Base-by-base conservation (phyloP, 2,797 vertebrate genomes). In the Lacerta bilineata region DNA sequence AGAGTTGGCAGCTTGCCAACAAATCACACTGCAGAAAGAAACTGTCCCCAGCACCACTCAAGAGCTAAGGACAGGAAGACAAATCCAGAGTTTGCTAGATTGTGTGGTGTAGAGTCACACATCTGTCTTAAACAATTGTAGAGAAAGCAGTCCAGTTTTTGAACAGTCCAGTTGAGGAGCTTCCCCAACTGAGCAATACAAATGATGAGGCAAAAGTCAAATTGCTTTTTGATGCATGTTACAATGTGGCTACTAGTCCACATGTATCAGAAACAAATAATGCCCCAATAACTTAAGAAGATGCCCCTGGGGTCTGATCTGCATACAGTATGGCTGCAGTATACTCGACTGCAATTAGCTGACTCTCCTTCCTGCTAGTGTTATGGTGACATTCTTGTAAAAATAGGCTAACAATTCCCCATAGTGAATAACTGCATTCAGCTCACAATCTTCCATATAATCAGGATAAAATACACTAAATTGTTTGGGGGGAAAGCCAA, bases 21-120 rank as follows among this genome's bases (percentile, higher is more conserved):
- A 89, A 82, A 89, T 89, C 88, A 86, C 79, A 86, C 71, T 86
- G 88, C 84, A 89, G 88, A 82, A 89, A 71, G 88, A 82, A 89
- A 71, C 79, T 17, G 17, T 55, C 61, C 55, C n/a, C 69, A 29
- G 23, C 36, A 39, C 82, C 29, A 4, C 72, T 64, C 41, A 74
- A 77, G 41, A 85, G 71, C 71, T 41, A 77, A 71, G 59, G 83
- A 77, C 36, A 68, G 79, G 64, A 85, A 59, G 71, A 43, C 79
- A 76, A 76, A 50, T 11, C 33, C 39, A 36, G 27, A 84, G 59
- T 75, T 50, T 39, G 59, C 25, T 36, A 41, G 18, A 10, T 17
- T 17, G 29, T 25, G 11, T 15, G 15, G 64, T 11, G 36, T 43
- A 46, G 64, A 33, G 10, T 84, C 75, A 71, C 43, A 55, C 59